phyloP scores from a whole-genome alignment of 64 coral and sea anemone genomes.

The Actinia tenebrosa region DNA sequence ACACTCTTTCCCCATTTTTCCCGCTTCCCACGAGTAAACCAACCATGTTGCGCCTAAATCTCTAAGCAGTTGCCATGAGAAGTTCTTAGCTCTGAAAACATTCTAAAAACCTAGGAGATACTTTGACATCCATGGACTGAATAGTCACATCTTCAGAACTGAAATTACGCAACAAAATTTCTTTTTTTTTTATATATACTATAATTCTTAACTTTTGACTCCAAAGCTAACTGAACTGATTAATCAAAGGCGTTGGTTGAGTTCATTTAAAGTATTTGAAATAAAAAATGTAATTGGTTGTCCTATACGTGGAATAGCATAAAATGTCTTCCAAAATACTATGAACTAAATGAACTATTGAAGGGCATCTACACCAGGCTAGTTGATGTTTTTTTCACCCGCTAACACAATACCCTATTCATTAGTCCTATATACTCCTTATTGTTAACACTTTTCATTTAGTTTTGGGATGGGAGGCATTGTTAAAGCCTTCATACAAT shows the following conservation, averaged over 20 bases:
- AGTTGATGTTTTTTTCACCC: constrained; percentile 32
- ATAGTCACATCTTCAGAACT: background rate
- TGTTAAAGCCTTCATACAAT: constrained; percentile 62
- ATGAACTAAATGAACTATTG: background rate
- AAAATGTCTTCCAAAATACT: background rate
- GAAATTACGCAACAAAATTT: constrained; percentile 1
- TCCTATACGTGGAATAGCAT: background rate
- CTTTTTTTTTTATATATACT: background rate
- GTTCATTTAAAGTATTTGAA: background rate
- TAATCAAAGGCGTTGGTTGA: background rate
- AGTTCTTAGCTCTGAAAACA: background rate
- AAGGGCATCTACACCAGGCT: background rate
- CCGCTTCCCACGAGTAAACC: background rate
- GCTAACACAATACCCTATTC: constrained; percentile 43
- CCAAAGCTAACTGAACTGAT: background rate
- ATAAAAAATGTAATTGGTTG: background rate
- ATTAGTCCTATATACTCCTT: constrained; percentile 53
- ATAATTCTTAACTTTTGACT: background rate
- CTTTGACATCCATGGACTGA: background rate
- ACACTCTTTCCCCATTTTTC: background rate
- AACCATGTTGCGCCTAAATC: background rate
- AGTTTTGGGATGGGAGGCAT: constrained; percentile 36
- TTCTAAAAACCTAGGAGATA: constrained; percentile 11
- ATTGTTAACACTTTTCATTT: constrained; percentile 54
- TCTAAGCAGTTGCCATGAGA: constrained; percentile 8